A percentile compares a stretch with the other conserved stretches of the same genome.
Conservation (phyloP, 2,113 vertebrate species). For the Myrmecophaga tridactyla region DNA sequence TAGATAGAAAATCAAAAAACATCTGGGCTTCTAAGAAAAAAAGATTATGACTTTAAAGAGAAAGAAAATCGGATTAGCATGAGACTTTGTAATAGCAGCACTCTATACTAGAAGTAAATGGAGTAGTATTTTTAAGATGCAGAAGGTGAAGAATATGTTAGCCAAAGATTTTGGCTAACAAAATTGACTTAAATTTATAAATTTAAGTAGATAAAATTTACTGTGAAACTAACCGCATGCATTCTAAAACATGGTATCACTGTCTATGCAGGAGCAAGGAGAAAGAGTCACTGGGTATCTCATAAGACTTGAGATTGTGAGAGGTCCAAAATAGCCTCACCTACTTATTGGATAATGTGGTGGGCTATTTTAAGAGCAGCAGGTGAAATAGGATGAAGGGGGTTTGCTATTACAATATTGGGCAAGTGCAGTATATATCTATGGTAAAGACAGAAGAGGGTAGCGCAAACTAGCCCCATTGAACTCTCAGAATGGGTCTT, state of each 20-base stretch:
- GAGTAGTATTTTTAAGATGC: not conserved
- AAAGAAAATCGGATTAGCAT: not conserved
- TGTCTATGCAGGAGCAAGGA: not conserved
- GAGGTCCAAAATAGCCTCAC: not conserved
- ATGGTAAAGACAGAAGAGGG: not conserved
- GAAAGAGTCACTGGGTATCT: not conserved
- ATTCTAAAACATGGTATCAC: not conserved
- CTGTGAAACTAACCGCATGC: not conserved
- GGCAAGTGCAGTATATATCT: not conserved
- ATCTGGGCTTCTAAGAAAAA: not conserved
- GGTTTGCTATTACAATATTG: not conserved
- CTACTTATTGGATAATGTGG: constrained; percentile 8
- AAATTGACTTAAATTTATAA: not conserved
- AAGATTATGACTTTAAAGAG: not conserved
- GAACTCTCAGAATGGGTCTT: not conserved
- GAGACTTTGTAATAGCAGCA: not conserved
- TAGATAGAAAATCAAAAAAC: not conserved
- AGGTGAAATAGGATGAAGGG: not conserved
- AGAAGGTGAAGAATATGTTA: not conserved
- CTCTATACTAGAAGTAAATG: not conserved
- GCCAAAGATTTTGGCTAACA: not conserved
- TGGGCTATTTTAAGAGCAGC: constrained; percentile 2
- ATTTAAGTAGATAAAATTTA: not conserved
- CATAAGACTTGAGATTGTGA: not conserved
- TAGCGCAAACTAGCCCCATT: not conserved